A percentile compares a stretch with the other conserved stretches of the same genome.
Conservation (phyloP, 2,113 vertebrate species). For the Mystacornis crossleyi region DNA sequence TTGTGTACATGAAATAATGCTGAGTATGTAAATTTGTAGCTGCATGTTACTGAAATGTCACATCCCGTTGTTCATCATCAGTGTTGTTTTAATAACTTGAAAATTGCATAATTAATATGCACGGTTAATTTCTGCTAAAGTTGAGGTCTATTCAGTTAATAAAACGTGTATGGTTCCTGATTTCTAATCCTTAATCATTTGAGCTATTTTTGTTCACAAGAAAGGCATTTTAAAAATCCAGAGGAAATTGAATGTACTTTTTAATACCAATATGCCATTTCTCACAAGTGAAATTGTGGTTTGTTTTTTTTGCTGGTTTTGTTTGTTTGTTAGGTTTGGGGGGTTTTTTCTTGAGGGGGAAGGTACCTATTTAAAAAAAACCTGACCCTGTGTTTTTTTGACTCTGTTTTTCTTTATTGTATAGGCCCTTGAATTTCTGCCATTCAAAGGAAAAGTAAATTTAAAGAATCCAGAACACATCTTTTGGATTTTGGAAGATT, state of each 20-base stretch:
- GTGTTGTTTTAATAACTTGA: background rate
- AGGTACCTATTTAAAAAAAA: rapidly evolving
- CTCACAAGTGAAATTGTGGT: background rate
- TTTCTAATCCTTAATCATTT: background rate
- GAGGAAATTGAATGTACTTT: background rate
- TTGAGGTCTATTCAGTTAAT: background rate
- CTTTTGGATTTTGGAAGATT: conserved; percentile 94
- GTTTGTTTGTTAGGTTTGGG: background rate
- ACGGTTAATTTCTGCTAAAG: background rate
- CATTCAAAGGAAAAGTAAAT: conserved; percentile 91
- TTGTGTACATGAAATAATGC: background rate
- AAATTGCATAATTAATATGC: background rate
- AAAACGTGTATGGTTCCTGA: background rate
- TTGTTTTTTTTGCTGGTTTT: background rate
- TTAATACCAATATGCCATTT: background rate
- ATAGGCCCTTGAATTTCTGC: conserved; percentile 91
- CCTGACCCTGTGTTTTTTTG: rapidly evolving
- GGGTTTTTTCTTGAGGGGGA: background rate
- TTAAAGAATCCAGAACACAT: conserved; percentile 89
- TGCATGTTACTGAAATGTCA: background rate
- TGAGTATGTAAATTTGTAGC: background rate
- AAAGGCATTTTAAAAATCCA: background rate
- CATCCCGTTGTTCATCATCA: background rate
- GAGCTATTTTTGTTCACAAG: background rate
- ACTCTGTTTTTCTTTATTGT: background rate